phyloP scores from a whole-genome alignment of 2,888 invertebrate genomes.

The Hyalella azteca region DNA sequence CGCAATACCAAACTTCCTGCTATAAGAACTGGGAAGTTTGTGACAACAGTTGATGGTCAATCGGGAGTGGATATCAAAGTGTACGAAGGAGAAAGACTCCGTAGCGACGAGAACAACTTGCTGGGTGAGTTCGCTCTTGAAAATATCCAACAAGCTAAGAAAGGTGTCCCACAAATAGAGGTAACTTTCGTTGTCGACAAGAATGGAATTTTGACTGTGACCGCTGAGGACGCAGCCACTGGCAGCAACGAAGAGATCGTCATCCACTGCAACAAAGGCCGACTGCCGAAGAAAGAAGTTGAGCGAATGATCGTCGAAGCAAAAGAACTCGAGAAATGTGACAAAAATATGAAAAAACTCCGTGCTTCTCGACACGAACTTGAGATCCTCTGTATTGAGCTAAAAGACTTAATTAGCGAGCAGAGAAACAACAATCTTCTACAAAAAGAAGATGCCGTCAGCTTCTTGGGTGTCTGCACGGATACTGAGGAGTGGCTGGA shows the following conservation, averaged over 20 bases:
- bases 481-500: neutral
- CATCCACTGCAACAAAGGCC: conserved; percentile 8
- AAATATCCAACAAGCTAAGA: conserved; percentile 26
- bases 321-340: neutral
- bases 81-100: conserved; percentile 18
- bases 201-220: conserved; percentile 16
- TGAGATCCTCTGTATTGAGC: neutral
- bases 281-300: neutral
- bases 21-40: neutral
- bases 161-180: conserved; percentile 15
- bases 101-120: neutral
- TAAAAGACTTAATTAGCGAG: neutral
- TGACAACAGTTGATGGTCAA: neutral
- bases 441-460: neutral
- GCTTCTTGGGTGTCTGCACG: neutral
- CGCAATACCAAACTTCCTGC: conserved; percentile 16
- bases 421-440: neutral
- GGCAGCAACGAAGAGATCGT: neutral
- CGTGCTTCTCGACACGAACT: neutral
- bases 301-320: conserved; percentile 17
- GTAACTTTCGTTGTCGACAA: conserved; percentile 11
- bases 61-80: conserved; percentile 28
- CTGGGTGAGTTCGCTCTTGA: conserved; percentile 26
- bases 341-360: neutral
- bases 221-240: neutral